Base-by-base conservation (phyloP, 2,113 vertebrate genomes). In the Oxyura jamaicensis region DNA sequence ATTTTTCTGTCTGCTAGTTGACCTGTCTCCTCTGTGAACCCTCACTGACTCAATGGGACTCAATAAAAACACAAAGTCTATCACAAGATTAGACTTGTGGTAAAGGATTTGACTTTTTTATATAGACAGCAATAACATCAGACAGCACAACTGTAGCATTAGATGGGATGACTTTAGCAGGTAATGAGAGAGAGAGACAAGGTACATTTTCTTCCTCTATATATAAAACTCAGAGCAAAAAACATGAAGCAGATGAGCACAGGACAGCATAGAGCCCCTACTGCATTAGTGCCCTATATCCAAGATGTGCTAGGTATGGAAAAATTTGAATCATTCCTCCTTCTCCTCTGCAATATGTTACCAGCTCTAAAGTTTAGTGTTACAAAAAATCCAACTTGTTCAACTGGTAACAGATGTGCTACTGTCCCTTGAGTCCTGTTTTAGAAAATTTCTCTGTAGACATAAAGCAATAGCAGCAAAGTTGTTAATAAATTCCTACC, bases 371-470 rank as follows among this genome's bases (percentile, higher is more conserved):
- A 52, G 44, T 85, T 92, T 66, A 33, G 11, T 66, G 59, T 78
- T 65, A 53, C 41, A 59, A 62, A 86, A 88, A 84, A 60, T 65
- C 91, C 50, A n/a, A 12, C 55, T 94, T 42, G 26, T 77, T 92
- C 83, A 62, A 26, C 74, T 68, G 25, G 58, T 93, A 95, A 92
- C 95, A 97, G 96, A 96, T 97, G 96, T 18, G 0, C 85, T 86
- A 10, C 59, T 92, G 46, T 81, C 93, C 82, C 96, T 48, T 48
- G 95, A 95, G 96, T 50, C 75, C 86, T 88, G 35, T 68, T 84
- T 88, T 44, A 96, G 60, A 86, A 86, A 94, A 96, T 84, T 90
- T 94, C 90, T 97, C 81, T 91, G 55, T 50, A 94, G 95, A 95
- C 86, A 23, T 84, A 85, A 85, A 94, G 89, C 62, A 96, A 94